Evolutionary conservation across 2,113 vertebrate species (phyloP).

Genomic region (Perccottus glenii): DNA sequence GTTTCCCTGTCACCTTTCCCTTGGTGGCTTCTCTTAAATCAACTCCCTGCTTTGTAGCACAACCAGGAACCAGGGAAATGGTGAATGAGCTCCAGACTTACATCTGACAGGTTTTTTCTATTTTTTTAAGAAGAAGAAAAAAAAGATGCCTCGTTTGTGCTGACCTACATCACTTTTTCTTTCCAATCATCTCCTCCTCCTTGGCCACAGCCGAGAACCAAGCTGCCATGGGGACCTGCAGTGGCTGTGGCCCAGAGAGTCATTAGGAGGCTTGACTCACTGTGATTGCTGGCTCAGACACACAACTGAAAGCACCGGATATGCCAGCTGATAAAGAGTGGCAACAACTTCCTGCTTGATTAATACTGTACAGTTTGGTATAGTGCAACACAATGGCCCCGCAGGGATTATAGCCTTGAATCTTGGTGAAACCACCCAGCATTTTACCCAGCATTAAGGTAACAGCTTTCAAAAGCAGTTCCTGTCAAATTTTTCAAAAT

Average conservation of each 20-base stretch:
- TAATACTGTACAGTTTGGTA: slow-evolving; percentile 39
- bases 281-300: slow-evolving; percentile 62
- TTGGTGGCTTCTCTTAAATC: slow-evolving; percentile 47
- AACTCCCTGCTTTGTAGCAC: slow-evolving; percentile 36
- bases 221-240: slow-evolving; percentile 44
- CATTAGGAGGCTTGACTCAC: slow-evolving; percentile 57
- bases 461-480: slow-evolving; percentile 6
- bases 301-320: slow-evolving; percentile 45
- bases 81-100: slow-evolving; percentile 58
- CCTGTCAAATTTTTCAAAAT: not conserved
- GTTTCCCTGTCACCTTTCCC: slow-evolving; percentile 11
- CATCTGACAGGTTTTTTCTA: slow-evolving; percentile 61
- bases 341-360: slow-evolving; percentile 59
- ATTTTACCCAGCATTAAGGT: not conserved
- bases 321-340: slow-evolving; percentile 44
- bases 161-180: slow-evolving; percentile 70
- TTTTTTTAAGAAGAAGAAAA: not conserved
- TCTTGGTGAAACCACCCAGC: slow-evolving; percentile 2
- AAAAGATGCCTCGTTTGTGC: slow-evolving; percentile 67
- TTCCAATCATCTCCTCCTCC: slow-evolving; percentile 67
- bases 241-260: slow-evolving; percentile 41
- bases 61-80: slow-evolving; percentile 40
- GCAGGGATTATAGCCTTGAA: slow-evolving; percentile 34
- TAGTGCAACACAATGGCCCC: slow-evolving; percentile 1
- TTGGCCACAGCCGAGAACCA: slow-evolving; percentile 34